Base-by-base conservation (phyloP, 1,140 invertebrate genomes). In the Drosophila asahinai region DNA sequence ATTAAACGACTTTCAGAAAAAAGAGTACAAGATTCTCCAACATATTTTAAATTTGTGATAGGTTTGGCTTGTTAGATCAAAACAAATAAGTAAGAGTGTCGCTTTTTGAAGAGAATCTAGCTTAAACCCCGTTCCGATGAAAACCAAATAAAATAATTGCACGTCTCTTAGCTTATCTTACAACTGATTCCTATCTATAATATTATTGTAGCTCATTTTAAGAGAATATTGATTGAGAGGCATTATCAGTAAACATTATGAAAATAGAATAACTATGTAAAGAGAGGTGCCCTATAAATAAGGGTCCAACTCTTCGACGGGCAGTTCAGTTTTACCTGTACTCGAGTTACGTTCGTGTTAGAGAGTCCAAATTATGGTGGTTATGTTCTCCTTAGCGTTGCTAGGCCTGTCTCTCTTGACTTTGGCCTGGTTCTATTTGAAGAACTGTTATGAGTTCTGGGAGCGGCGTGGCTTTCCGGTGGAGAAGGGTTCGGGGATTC, bases 361-460 rank as follows among this genome's bases (percentile, higher is more conserved):
- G 36, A 11, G 45, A 45, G 38, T 33, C 8, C 2, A n/a, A 14
- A 42, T 25, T 3, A 19, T 42, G 12, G 12, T 43, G 4, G 33
- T n/a, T 33, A 86, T 86, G 83, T 67, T 86, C 19, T 57, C 67
- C 19, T 6, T 86, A 3, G 9, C 77, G 51, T 55, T 80, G n/a
- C 48, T 80, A 27, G 43, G n/a, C 15, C 3, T 49, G 25, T 52
- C 68, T 8, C 59, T 87, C 1, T n/a, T 86, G 48, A 60, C 64
- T 8, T 42, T 86, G 49, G 74, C 63, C 14, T 89, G 71, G 77
- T 86, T 67, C 54, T 86, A 81, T 57, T 17, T 81, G 4, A 79
- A 68, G 42, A 76, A 82, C 14, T 72, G 77, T 2, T 91, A 87
- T 48, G 60, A 77, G 0, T 82, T 77, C 48, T 92, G 91, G 91